Evolutionary conservation across 1,140 invertebrate species (phyloP), one percentile per base, ranked within the genome.

Genomic region (Elymnias hypermnestra): DNA sequence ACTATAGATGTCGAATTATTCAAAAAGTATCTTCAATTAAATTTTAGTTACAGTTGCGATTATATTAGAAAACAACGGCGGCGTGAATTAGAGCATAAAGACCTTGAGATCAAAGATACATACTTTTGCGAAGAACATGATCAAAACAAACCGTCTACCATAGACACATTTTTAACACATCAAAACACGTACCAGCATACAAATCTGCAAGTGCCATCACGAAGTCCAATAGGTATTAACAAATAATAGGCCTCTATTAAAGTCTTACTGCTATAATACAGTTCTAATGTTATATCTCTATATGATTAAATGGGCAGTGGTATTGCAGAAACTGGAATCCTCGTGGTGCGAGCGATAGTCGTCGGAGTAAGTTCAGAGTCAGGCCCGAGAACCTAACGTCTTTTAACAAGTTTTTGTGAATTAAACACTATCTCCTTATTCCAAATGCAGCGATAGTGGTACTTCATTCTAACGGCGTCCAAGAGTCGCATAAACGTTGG

Each of bases 351-450:
- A 72, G 78, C 78, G 25, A 55, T 68, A 66, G 78, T 85, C 76
- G 82, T 85, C 70, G 82, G 61, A 35, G 42, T 59, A 31, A 54
- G 51, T 64, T 60, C 66, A 65, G 54, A 49, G 40, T 35, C 40
- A 39, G 38, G 3, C 48, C 47, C 42, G 18, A 33, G 39, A 52
- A 58, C 61, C 82, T 85, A 85, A 88, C 94, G 93, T 94, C 94
- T 94, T 86, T 95, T 95, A 57, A 95, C 94, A 63, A 95, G 89
- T 88, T 95, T 95, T 81, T 95, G 93, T 74, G 93, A 94, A 86
- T 94, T 94, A 87, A 95, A 91, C 86, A 95, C 93, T 85, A 95
- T 95, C 86, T 94, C 93, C 87, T 92, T 91, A 86, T 94, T 94
- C 93, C 93, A 95, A 87, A 93, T 94, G 89, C 93, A 94, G 75